Evolutionary conservation across 1,140 invertebrate genomes (phyloP).

Genomic region (Microvelia longipes): DNA sequence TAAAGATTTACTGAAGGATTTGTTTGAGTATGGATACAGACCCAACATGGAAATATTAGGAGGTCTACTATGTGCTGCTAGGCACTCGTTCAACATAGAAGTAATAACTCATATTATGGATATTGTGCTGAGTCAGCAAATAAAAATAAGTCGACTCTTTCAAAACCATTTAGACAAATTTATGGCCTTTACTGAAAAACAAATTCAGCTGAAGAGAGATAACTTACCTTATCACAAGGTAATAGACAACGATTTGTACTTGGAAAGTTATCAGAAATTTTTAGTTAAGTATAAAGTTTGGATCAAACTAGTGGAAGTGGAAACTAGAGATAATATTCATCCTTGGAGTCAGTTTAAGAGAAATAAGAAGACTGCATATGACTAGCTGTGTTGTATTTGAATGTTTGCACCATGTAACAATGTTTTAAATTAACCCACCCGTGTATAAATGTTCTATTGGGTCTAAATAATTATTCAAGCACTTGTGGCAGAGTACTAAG

Average conservation of each 20-base stretch:
- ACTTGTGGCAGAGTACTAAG: too few relatives aligned
- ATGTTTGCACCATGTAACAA: too few relatives aligned
- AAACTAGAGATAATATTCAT: background rate
- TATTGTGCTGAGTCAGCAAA: background rate
- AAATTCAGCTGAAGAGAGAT: background rate
- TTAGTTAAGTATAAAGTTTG: background rate
- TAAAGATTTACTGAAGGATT: slow-evolving; percentile 44
- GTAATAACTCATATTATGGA: background rate
- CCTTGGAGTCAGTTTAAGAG: background rate
- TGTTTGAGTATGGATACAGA: slow-evolving; percentile 45
- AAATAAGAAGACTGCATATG: background rate
- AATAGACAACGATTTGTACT: background rate
- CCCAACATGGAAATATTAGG: background rate
- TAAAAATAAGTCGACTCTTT: background rate
- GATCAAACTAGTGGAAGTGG: background rate
- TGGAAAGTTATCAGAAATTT: background rate
- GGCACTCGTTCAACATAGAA: background rate
- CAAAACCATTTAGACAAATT: background rate
- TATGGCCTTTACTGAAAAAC: background rate
- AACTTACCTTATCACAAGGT: background rate
- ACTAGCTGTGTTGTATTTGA: too few relatives aligned
- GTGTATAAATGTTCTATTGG: too few relatives aligned
- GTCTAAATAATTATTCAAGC: too few relatives aligned
- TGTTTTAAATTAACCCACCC: too few relatives aligned
- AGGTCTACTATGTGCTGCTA: background rate